These are phyloP conservation scores for Trachelipus rathkii DNA, from an alignment of 1,140 invertebrate genomes.

Conservation along the genomic window DNA sequence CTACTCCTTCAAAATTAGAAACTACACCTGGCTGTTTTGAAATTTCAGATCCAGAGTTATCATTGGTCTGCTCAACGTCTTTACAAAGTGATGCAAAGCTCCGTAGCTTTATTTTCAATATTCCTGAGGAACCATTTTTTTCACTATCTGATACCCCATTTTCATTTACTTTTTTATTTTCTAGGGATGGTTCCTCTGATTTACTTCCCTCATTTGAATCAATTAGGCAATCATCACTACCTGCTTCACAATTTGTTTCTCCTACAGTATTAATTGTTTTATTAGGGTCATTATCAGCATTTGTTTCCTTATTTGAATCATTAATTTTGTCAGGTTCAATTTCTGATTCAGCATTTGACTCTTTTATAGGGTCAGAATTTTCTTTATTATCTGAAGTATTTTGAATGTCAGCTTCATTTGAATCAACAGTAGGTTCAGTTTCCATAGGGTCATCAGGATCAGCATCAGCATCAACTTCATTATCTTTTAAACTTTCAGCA, in stretches of 20 bases:
- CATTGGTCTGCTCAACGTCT: neutral
- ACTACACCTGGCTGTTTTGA: neutral
- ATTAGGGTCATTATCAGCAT: neutral
- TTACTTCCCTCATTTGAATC: neutral
- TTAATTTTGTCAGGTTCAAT: neutral
- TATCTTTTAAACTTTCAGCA: neutral
- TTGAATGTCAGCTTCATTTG: neutral
- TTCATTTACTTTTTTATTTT: neutral
- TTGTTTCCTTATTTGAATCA: neutral
- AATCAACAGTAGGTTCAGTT: neutral
- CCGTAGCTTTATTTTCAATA: neutral
- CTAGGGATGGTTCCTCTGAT: too few species aligned
- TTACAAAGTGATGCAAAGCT: neutral
- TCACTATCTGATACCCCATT: neutral
- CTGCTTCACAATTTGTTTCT: neutral
- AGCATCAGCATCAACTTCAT: neutral
- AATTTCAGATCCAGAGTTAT: neutral
- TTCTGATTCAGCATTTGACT: neutral
- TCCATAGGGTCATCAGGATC: neutral
- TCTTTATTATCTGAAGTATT: neutral
- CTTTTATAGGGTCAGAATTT: neutral
- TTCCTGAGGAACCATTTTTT: neutral
- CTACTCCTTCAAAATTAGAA: slow-evolving; percentile 14
- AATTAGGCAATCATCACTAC: neutral
- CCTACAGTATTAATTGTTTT: neutral